Evolutionary conservation across 1,140 invertebrate species (phyloP), one percentile per base, ranked within the genome.

Genomic region (Zaprionus vittiger): DNA sequence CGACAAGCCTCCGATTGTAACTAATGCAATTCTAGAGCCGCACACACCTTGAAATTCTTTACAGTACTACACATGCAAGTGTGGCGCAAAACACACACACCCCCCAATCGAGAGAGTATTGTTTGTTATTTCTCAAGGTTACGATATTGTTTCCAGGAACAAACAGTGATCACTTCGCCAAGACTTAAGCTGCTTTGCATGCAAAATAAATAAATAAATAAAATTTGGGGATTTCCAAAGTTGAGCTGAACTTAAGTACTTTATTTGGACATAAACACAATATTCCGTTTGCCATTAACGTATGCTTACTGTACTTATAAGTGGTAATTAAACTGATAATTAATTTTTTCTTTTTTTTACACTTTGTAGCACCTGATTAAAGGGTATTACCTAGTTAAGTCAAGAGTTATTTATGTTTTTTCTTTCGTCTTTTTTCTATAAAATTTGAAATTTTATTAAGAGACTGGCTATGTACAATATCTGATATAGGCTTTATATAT

Each of bases 381-480:
- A 11, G 44, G 52, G 34, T 20, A 66, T 28, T 57, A 56, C 15
- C 38, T 55, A 59, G 15, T 34, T 60, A 69, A 69, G 55, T 47
- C 65, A 47, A 49, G 24, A 62, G 24, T 52, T 55, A 2, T 26
- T 54, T 24, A 44, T 22, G 24, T 24, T 61, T 63, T 22, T 44
- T 63, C 34, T 61, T 24, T 20, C 47, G 26, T 34, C 14, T 34
- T 31, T 56, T 26, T 24, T 26, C 22, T 56, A 56, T 28, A 56
- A 56, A 56, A 26, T 56, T 52, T 14, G 1, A 3, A 52, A 52
- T 52, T 49, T 49, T 49, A 49, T 49, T 22, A 24, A 4, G 14
- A 52, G 47, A 24, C 26, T 28, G 26, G 14, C 54, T 37, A 66
- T 70, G 62, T 55, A 68, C 56, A 68, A 20, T 41, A 70, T 63